Evolutionary conservation across 1,140 invertebrate species (phyloP), one percentile per base, ranked within the genome.

Genomic region (Drosophila nasuta): DNA sequence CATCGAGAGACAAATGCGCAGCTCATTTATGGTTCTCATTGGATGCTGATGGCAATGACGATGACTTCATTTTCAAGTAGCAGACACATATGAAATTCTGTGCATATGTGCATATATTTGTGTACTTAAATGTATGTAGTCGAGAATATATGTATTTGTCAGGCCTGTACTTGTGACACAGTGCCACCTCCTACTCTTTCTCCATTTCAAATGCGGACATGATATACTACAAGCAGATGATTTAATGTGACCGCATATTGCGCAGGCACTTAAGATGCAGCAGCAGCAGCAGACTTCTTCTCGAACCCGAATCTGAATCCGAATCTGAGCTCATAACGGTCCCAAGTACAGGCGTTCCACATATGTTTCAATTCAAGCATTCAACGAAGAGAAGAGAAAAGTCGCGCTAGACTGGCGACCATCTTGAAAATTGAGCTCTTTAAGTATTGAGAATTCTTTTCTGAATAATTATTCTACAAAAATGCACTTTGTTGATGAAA

Each of bases 141-240:
- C 2, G 20, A 15, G 33, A 38, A 38, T 49, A 11, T 49, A 35
- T 56, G 25, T 49, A 62, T 75, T 69, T 74, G 81, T 70, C 65
- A 81, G 82, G 81, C 75, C 82, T 87, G 82, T 86, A 86, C 82
- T 86, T 79, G 79, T 49, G 20, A 15, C 11, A 33, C 46, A 33
- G 45, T 62, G 65, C 63, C 79, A 58, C 49, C 63, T 73, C 17
- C 46, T 10, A 8, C 28, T 60, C 63, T 67, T 62, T 33, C 73
- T 76, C 60, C 67, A 71, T 76, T 60, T 41, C 60, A 62, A 17
- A 20, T 38, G 76, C 77, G 15, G 17, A 54, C 64, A 75, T 88
- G 83, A 88, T 83, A 85, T 83, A 88, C 81, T 85, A 79, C 81
- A 63, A 89, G 81, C 85, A 89, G 85, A 89, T 89, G 85, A 89